Percentiles rank a stretch among this genome's conserved stretches.
These are phyloP conservation scores for Australoheros facetus DNA, from an alignment of 2,797 vertebrate species.

Conservation along the genomic window DNA sequence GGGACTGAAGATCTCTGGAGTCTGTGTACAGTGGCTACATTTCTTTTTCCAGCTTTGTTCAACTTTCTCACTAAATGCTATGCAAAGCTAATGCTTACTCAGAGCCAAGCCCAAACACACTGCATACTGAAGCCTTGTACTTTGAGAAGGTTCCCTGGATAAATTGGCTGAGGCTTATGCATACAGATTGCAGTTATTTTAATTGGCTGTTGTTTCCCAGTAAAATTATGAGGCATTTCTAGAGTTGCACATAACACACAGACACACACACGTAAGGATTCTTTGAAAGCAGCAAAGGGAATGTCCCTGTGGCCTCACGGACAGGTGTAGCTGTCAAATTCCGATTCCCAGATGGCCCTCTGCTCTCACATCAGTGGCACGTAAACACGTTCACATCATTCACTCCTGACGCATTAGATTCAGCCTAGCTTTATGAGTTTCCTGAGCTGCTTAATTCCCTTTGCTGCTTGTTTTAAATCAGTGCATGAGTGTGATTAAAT, in stretches of 20 bases:
- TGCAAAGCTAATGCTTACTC: constrained; percentile 37
- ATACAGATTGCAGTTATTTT: constrained; percentile 64
- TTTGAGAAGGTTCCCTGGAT: constrained; percentile 34
- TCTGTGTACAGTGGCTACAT: constrained; percentile 33
- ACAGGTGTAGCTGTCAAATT: constrained; percentile 53
- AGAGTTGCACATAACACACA: constrained; percentile 3
- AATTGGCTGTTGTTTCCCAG: constrained; percentile 68
- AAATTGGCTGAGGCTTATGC: constrained; percentile 59
- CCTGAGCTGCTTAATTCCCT: constrained; percentile 60
- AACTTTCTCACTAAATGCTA: constrained; percentile 15
- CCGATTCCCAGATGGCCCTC: constrained; percentile 52
- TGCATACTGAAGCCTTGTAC: constrained; percentile 27
- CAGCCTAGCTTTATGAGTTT: constrained; percentile 54
- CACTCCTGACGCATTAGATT: constrained; percentile 64
- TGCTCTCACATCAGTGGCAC: constrained; percentile 52
- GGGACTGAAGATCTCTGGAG: constrained; percentile 66
- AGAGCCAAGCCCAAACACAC: constrained; percentile 27
- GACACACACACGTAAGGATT: constrained; percentile 17
- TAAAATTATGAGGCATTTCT: constrained; percentile 51
- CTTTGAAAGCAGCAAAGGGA: constrained; percentile 43
- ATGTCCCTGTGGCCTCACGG: constrained; percentile 44
- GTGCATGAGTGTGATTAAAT: constrained; percentile 65
- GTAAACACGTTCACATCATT: constrained; percentile 64
- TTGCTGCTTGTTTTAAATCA: constrained; percentile 61
- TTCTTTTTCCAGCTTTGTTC: constrained; percentile 33